A percentile compares a stretch with the other conserved stretches of the same genome.
Conservation (phyloP, 2,888 invertebrate species). For the Dendrolimus pini region DNA sequence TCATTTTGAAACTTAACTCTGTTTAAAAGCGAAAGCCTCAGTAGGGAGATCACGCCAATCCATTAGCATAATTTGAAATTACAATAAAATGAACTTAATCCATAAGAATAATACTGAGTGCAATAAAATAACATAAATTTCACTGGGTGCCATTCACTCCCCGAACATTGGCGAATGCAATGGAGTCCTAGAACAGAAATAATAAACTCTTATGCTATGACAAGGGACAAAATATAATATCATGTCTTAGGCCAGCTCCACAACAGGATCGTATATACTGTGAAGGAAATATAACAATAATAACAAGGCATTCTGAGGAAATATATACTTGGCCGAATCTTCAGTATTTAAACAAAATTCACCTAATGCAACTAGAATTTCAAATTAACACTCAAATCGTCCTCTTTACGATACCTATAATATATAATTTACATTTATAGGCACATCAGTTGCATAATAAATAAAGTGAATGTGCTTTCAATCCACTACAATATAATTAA, state of each 20-base stretch:
- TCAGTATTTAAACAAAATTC: constrained; percentile 30
- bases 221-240: constrained; percentile 40
- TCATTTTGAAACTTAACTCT: constrained; percentile 49
- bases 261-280: constrained; percentile 35
- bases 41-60: constrained; percentile 56
- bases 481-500: constrained; percentile 67
- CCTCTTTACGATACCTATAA: constrained; percentile 62
- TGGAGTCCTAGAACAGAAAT: constrained; percentile 44
- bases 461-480: constrained; percentile 68
- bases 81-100: constrained; percentile 38
- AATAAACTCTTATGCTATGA: constrained; percentile 46
- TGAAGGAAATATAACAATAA: constrained; percentile 31
- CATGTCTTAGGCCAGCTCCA: constrained; percentile 59
- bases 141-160: constrained; percentile 49
- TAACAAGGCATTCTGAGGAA: constrained; percentile 12
- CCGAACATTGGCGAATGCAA: constrained; percentile 39
- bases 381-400: constrained; percentile 50
- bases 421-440: constrained; percentile 73
- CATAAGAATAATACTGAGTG: constrained; percentile 67
- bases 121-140: constrained; percentile 57
- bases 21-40: constrained; percentile 46
- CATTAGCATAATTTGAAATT: constrained; percentile 50
- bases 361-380: constrained; percentile 48
- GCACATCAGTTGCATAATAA: constrained; percentile 74
- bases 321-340: constrained; percentile 26